These are phyloP conservation scores for Anadara kagoshimensis DNA, from an alignment of 1,140 invertebrate species.

Conservation along the genomic window DNA sequence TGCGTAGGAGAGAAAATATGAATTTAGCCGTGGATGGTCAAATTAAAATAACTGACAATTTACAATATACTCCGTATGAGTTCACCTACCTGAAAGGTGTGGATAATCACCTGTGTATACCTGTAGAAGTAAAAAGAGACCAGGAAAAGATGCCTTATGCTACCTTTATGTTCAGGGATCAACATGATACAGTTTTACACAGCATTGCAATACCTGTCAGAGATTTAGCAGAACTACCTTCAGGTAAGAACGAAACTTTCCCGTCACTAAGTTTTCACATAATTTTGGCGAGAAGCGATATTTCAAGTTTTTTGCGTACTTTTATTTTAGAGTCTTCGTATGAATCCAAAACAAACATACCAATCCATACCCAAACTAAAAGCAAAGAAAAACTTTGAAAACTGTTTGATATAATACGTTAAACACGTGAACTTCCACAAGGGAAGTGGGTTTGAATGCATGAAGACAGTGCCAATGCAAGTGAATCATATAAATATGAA, in stretches of 20 bases:
- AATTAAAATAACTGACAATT: conserved; percentile 35
- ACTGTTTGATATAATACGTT: too few relatives aligned
- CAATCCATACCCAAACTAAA: too few relatives aligned
- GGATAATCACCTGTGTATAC: conserved; percentile 44
- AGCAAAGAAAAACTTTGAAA: too few relatives aligned
- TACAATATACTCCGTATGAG: conserved; percentile 29
- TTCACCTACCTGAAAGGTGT: conserved; percentile 44
- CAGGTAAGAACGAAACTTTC: conserved; percentile 41
- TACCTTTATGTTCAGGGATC: conserved; percentile 36
- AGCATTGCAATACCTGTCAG: conserved; percentile 45
- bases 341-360: too few relatives aligned
- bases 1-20: conserved; percentile 39
- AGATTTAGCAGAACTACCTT: conserved; percentile 44
- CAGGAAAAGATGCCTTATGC: conserved; percentile 50
- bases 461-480: too few relatives aligned
- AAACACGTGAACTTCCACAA: too few relatives aligned
- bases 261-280: too few relatives aligned
- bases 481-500: too few relatives aligned
- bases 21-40: conserved; percentile 45
- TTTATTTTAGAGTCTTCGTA: too few relatives aligned
- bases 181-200: conserved; percentile 23
- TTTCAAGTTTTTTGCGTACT: too few relatives aligned
- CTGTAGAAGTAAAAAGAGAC: conserved; percentile 48
- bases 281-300: too few relatives aligned
- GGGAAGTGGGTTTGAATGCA: too few relatives aligned